Conservation (phyloP, 2,888 invertebrate species). For the Brachynemurus nebulosus region DNA sequence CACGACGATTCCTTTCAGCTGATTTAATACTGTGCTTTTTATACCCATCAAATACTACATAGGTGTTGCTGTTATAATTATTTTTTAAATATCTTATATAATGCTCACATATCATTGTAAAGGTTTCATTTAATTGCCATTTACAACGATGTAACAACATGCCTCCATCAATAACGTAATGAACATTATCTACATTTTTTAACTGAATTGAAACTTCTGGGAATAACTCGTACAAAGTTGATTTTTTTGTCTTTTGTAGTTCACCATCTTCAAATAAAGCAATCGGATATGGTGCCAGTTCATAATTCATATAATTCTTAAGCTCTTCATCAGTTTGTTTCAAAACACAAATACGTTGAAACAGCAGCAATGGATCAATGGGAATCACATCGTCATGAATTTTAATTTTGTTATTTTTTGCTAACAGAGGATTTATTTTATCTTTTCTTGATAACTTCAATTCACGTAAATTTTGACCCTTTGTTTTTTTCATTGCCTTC, state of each 20-base stretch:
- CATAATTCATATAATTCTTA: conserved; percentile 12
- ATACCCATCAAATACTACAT: conserved; percentile 13
- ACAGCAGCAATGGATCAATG: conserved; percentile 14
- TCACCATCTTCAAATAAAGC: conserved; percentile 7
- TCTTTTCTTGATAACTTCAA: conserved; percentile 10
- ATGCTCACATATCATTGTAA: conserved; percentile 10
- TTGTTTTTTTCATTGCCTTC: conserved; percentile 12
- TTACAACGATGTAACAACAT: conserved; percentile 11
- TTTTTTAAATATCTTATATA: conserved; percentile 12
- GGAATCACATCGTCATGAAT: conserved; percentile 11
- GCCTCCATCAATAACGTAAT: conserved; percentile 13
- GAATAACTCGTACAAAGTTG: conserved; percentile 14
- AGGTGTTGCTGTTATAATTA: conserved; percentile 10
- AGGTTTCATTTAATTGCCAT: conserved; percentile 14
- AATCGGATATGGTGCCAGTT: conserved; percentile 13
- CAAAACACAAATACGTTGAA: conserved; percentile 13
- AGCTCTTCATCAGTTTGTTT: conserved; percentile 15
- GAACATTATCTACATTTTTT: conserved; percentile 9
- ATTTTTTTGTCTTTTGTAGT: conserved; percentile 13
- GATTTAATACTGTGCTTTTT: conserved; percentile 12
- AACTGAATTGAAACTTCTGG: conserved; percentile 10
- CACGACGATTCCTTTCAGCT: conserved; percentile 8
- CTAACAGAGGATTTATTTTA: conserved; percentile 9
- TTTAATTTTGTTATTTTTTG: conserved; percentile 11
- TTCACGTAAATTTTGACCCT: conserved; percentile 8